phyloP scores from a whole-genome alignment of 1,140 invertebrate genomes.

The Danaus melanippus region DNA sequence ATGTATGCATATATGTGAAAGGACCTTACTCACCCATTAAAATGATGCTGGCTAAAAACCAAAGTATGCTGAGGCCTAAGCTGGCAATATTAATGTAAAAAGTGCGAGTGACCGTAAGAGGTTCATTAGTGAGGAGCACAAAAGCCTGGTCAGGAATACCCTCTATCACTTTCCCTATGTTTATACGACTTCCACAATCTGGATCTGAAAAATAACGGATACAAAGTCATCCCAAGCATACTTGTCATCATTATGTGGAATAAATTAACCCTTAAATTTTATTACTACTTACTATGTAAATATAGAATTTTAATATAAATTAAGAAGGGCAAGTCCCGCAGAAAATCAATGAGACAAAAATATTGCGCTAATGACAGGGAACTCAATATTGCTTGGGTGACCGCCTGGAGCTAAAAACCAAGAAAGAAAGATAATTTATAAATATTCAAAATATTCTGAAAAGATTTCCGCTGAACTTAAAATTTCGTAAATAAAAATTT shows the following conservation, averaged over 20 bases:
- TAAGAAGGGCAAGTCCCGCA: constrained; percentile 32
- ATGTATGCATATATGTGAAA: background rate
- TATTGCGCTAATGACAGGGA: constrained; percentile 34
- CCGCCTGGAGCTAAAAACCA: constrained; percentile 42
- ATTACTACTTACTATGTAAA: constrained; percentile 49
- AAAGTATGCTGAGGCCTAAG: constrained; percentile 30
- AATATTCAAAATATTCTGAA: too few relatives aligned
- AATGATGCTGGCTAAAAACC: constrained; percentile 32
- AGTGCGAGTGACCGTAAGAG: constrained; percentile 35
- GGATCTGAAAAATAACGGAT: constrained; percentile 32
- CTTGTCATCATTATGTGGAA: too few relatives aligned
- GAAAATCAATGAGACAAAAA: constrained; percentile 46
- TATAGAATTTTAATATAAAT: constrained; percentile 45
- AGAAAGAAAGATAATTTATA: too few relatives aligned
- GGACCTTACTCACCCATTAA: constrained; percentile 36
- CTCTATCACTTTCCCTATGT: constrained; percentile 42
- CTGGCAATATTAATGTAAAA: constrained; percentile 32
- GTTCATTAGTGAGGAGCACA: constrained; percentile 28
- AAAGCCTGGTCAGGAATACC: constrained; percentile 40
- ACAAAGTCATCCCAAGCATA: too few relatives aligned
- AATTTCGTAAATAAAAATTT: too few relatives aligned
- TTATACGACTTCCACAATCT: constrained; percentile 32
- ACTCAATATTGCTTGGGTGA: constrained; percentile 26
- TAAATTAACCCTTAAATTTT: background rate
- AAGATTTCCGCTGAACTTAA: too few relatives aligned